A percentile compares a stretch with the other conserved stretches of the same genome.
phyloP scores from a whole-genome alignment of 2,888 invertebrate species.

The Eristalis tenax region DNA sequence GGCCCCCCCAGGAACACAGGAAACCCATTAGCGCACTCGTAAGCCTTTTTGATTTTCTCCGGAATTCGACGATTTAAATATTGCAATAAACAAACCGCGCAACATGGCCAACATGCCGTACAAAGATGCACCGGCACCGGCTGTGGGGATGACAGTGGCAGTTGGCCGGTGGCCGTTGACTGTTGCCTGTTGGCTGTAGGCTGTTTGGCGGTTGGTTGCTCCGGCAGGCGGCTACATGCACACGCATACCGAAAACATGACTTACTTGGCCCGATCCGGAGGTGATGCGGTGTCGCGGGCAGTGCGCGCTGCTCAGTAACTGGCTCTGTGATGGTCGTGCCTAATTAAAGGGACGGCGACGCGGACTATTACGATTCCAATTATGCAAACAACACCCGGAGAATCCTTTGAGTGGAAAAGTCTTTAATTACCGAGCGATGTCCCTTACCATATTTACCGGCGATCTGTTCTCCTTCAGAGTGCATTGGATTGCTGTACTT shows the following conservation, averaged over 20 bases:
- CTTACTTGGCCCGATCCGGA: conserved; percentile 56
- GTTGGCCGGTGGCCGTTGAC: not conserved
- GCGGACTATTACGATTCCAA: conserved; percentile 63
- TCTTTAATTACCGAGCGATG: conserved; percentile 57
- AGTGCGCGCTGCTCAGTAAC: conserved; percentile 9
- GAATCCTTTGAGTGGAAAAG: conserved; percentile 47
- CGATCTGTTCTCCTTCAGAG: not conserved
- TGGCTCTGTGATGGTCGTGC: conserved; percentile 39
- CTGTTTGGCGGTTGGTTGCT: conserved; percentile 25
- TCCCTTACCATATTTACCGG: conserved; percentile 44
- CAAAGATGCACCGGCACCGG: conserved; percentile 63
- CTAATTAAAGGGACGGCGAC: conserved; percentile 63
- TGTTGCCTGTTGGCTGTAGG: not conserved
- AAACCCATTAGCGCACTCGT: conserved; percentile 63
- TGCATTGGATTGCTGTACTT: not conserved
- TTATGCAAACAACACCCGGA: conserved; percentile 68
- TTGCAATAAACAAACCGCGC: conserved; percentile 69
- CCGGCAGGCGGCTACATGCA: conserved; percentile 53
- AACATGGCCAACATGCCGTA: conserved; percentile 61
- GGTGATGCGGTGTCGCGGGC: conserved; percentile 3
- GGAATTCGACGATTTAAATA: conserved; percentile 71
- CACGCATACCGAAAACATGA: conserved; percentile 71
- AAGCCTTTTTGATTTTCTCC: conserved; percentile 63
- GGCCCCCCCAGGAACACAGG: conserved; percentile 71
- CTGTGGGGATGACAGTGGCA: conserved; percentile 66